Percentiles rank a stretch among this genome's conserved stretches.
These are phyloP conservation scores for Orthosia gracilis DNA, from an alignment of 2,888 invertebrate species.

Conservation along the genomic window DNA sequence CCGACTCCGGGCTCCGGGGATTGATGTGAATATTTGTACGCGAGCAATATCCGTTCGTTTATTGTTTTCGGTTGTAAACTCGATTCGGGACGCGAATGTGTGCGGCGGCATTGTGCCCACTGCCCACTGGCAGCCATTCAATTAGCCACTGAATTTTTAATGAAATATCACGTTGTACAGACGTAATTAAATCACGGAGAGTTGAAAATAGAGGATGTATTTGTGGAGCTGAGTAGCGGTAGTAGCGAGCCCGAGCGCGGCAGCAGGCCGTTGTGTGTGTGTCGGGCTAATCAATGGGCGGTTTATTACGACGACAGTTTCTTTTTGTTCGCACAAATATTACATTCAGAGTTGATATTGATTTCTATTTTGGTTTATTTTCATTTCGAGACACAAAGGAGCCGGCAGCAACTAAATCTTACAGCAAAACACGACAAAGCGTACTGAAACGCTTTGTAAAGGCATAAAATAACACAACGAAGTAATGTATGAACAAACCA, in stretches of 20 bases:
- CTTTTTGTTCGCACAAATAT: slow-evolving; percentile 37
- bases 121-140: slow-evolving; percentile 51
- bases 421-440: background rate
- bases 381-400: slow-evolving; percentile 4
- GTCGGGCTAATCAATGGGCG: slow-evolving; percentile 57
- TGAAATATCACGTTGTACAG: slow-evolving; percentile 65
- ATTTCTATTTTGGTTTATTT: slow-evolving; percentile 30
- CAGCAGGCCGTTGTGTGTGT: no score
- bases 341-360: slow-evolving; percentile 38
- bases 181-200: slow-evolving; percentile 64
- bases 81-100: slow-evolving; percentile 63
- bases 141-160: slow-evolving; percentile 71
- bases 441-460: background rate
- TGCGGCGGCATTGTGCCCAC: slow-evolving; percentile 44
- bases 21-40: slow-evolving; percentile 64
- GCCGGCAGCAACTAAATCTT: background rate
- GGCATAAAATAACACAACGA: slow-evolving; percentile 27
- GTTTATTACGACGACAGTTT: slow-evolving; percentile 40
- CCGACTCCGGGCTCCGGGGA: slow-evolving; percentile 6
- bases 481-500: slow-evolving; percentile 70
- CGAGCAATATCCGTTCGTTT: slow-evolving; percentile 73
- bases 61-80: slow-evolving; percentile 77
- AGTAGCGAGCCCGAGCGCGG: slow-evolving; percentile 4
- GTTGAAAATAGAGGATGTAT: slow-evolving; percentile 65
- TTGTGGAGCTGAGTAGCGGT: slow-evolving; percentile 57